These are phyloP conservation scores for Ctenodactylus gundi DNA, from an alignment of 2,113 vertebrate genomes.

Conservation along the genomic window DNA sequence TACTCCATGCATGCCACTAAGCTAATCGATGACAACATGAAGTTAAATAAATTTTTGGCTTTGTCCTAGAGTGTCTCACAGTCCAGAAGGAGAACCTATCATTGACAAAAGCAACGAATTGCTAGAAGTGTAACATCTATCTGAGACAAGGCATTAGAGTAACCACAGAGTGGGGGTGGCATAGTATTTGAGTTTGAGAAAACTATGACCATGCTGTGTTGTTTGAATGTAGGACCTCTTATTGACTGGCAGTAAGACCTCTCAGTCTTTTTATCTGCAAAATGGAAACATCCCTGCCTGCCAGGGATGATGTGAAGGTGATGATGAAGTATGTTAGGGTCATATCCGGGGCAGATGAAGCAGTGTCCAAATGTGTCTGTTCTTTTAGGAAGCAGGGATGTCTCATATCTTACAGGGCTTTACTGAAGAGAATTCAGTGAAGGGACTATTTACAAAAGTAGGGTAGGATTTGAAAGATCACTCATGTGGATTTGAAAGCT, in stretches of 20 bases:
- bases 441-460: neutral
- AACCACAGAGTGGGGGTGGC: neutral
- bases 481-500: too few species aligned
- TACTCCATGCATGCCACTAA: neutral
- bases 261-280: neutral
- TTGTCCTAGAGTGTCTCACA: neutral
- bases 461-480: neutral
- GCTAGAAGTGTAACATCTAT: neutral
- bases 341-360: neutral
- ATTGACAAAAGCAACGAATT: neutral
- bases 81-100: neutral
- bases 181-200: accelerated
- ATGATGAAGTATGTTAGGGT: neutral
- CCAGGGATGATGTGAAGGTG: neutral
- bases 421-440: neutral
- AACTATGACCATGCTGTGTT: neutral
- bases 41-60: neutral
- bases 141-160: too few species aligned
- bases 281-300: neutral
- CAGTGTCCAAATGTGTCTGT: too few species aligned
- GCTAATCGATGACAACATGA: neutral
- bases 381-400: neutral
- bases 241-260: neutral
- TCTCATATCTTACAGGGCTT: neutral
- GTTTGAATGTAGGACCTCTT: neutral